Percentiles rank a stretch among this genome's conserved stretches.
These are phyloP conservation scores for Syrrhaptes paradoxus DNA, from an alignment of 2,113 vertebrate genomes.

Conservation along the genomic window DNA sequence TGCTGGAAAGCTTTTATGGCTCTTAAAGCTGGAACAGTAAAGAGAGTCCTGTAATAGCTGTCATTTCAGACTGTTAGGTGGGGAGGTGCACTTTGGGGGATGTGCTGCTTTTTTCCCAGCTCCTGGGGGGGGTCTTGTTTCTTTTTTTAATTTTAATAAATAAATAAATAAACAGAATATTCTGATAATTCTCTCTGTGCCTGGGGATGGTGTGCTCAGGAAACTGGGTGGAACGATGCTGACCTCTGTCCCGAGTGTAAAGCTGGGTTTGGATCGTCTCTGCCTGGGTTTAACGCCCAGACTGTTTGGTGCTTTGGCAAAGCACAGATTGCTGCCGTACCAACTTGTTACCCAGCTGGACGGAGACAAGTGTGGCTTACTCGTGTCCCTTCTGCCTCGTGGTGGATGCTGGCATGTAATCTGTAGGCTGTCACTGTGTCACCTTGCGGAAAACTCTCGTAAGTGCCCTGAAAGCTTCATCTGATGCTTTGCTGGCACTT, in stretches of 20 bases:
- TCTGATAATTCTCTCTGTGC: neutral
- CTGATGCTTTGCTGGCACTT: neutral
- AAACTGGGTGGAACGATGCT: neutral
- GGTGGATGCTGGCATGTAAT: neutral
- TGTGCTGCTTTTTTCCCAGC: neutral
- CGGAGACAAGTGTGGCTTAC: rapidly evolving
- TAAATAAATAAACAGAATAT: neutral
- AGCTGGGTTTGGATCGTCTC: rapidly evolving
- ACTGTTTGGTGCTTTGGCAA: neutral
- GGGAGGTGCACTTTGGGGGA: neutral
- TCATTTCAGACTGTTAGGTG: neutral
- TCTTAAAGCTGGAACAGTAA: slow-evolving; percentile 17
- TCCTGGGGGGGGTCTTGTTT: neutral
- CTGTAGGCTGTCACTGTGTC: rapidly evolving
- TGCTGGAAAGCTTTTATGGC: neutral
- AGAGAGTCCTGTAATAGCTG: neutral
- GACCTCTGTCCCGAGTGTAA: neutral
- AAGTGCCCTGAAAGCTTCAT: neutral
- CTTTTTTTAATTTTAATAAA: neutral
- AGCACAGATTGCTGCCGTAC: neutral
- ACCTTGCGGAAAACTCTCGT: neutral
- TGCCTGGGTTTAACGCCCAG: neutral
- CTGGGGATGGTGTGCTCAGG: rapidly evolving
- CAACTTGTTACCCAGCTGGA: neutral
- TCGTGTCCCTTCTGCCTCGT: rapidly evolving